These are phyloP conservation scores for Vanacampus margaritifer DNA, from an alignment of 2,113 vertebrate genomes.

Conservation along the genomic window DNA sequence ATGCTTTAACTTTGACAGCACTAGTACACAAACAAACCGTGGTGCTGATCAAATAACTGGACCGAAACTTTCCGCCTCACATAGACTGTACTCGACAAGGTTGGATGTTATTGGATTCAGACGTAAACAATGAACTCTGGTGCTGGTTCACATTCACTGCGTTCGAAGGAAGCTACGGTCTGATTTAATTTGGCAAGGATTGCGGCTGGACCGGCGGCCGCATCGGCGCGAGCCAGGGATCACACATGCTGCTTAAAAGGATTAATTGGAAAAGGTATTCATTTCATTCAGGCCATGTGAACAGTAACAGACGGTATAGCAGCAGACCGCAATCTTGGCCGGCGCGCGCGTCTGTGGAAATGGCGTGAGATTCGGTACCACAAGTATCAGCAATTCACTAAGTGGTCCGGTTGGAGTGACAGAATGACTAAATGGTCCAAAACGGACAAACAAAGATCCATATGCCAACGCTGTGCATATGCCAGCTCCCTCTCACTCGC, in stretches of 20 bases:
- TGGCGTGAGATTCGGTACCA: constrained; percentile 42
- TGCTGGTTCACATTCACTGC: constrained; percentile 22
- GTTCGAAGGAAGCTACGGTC: constrained; percentile 37
- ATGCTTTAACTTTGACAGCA: no score
- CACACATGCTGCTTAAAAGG: constrained; percentile 69
- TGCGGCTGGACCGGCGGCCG: constrained; percentile 30
- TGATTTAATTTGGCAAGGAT: constrained; percentile 49
- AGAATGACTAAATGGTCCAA: constrained; percentile 73
- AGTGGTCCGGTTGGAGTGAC: constrained; percentile 70
- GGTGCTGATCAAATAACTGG: no score
- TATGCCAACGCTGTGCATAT: constrained; percentile 64
- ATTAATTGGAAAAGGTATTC: constrained; percentile 65
- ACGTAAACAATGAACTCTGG: constrained; percentile 15
- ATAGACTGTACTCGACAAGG: neutral
- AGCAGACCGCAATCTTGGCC: constrained; percentile 54
- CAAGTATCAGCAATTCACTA: constrained; percentile 66
- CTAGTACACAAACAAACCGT: no score
- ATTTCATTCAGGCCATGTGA: constrained; percentile 63
- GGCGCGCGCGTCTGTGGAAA: constrained; percentile 13
- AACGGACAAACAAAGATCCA: constrained; percentile 69
- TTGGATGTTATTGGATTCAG: constrained; percentile 1
- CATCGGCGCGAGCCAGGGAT: constrained; percentile 47
- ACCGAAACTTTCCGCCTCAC: neutral
- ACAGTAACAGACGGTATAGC: constrained; percentile 63
- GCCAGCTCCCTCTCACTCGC: constrained; percentile 50